phyloP scores from a whole-genome alignment of 2,888 invertebrate species.

The Nemapogon koenigi region DNA sequence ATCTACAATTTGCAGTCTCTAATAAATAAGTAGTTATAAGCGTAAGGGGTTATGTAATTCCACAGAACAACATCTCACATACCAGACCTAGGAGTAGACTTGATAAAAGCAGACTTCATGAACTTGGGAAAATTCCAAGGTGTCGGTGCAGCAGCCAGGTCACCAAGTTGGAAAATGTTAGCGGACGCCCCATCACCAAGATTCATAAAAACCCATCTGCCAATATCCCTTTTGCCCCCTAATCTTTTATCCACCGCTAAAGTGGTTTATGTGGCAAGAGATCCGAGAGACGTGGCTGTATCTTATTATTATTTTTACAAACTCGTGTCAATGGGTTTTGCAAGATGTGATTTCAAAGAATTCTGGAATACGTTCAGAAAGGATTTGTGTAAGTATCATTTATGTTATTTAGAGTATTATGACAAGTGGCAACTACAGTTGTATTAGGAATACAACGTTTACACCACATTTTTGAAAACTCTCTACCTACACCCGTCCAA shows the following conservation, averaged over 20 bases:
- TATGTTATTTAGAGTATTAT: too few species aligned
- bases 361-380: conserved; percentile 68
- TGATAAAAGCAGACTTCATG: conserved; percentile 47
- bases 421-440: too few species aligned
- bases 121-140: conserved; percentile 50
- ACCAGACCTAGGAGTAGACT: conserved; percentile 41
- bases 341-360: conserved; percentile 56
- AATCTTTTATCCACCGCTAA: conserved; percentile 49
- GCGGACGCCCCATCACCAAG: conserved; percentile 52
- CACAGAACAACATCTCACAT: conserved; percentile 39
- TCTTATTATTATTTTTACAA: conserved; percentile 74
- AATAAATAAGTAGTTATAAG: too few species aligned
- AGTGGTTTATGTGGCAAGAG: conserved; percentile 73
- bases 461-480: too few species aligned
- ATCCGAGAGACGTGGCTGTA: conserved; percentile 74
- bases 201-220: conserved; percentile 71
- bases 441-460: too few species aligned
- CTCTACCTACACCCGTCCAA: too few species aligned
- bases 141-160: conserved; percentile 31
- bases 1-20: too few species aligned
- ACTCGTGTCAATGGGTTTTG: conserved; percentile 54
- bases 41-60: conserved; percentile 14
- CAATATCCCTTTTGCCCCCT: conserved; percentile 65
- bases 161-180: conserved; percentile 39
- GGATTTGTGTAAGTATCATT: conserved; percentile 54